Evolutionary conservation across 1,140 invertebrate species (phyloP), one percentile per base, ranked within the genome.

Genomic region (silkworm (Bombyx mori)): DNA sequence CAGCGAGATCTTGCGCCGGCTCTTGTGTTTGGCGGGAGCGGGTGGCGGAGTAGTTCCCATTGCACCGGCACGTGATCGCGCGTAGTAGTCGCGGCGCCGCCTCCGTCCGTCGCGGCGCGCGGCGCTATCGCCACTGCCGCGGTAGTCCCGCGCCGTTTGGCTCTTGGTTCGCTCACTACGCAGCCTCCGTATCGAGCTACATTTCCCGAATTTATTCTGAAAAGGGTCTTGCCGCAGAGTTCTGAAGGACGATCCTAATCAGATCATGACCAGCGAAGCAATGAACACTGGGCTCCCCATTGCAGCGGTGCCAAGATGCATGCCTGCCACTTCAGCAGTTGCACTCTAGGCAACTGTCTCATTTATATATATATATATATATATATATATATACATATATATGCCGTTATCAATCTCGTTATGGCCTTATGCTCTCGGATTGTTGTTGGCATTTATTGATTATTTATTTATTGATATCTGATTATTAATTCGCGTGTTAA

Each of bases 1-100:
- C 71, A 96, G 86, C 48, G 94, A 96, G 66, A 96, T 96, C 86
- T 96, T 97, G 58, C 95, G 90, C 53, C 93, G 91, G 61, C 91
- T 91, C 75, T 94, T 95, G 77, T 92, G 90, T 60, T 84, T 88
- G 78, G 89, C 89, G 55, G 79, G 58, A 49, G 70, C 68, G 61
- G 89, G 84, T 65, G 89, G 89, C 69, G 89, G 89, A 62, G 66
- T 62, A 69, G 57, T 52, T 63, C 60, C 52, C 66, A 64, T 63
- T 57, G 60, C 48, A 54, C 62, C 44, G 70, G 58, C 59, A 18
- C 12, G 12, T 18, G 12, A 18, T 18, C 12, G 12, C 12, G 12
- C 12, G 12, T 18, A 18, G 12, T 18, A 18, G 64, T 61, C 66
- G 58, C 66, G 60, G 50, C 64, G 61, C 72, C 77, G 67, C 74